Conservation (phyloP, 2,888 invertebrate genomes). For the Pseudoips prasinana region DNA sequence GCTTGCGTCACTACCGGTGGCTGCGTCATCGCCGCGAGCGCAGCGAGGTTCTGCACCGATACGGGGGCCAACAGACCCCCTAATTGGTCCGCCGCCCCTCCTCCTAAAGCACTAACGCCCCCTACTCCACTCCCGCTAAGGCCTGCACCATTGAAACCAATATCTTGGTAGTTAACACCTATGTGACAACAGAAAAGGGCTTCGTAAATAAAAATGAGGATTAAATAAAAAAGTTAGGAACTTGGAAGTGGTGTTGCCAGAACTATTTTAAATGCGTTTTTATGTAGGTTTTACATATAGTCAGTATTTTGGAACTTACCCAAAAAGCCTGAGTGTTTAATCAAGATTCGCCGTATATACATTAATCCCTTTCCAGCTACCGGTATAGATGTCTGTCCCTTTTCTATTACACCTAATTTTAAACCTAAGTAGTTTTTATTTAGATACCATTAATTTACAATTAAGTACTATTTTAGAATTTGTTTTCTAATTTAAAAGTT, state of each 20-base stretch:
- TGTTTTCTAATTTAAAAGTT: too few relatives aligned
- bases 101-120: conserved; percentile 43
- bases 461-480: too few relatives aligned
- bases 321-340: too few relatives aligned
- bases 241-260: conserved; percentile 8
- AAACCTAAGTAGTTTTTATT: too few relatives aligned
- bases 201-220: conserved; percentile 34
- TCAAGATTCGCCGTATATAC: too few relatives aligned
- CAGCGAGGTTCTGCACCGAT: conserved; percentile 95
- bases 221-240: conserved; percentile 8
- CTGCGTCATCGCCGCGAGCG: conserved; percentile 91
- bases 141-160: conserved; percentile 79
- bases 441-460: too few relatives aligned
- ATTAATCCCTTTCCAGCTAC: too few relatives aligned
- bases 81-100: conserved; percentile 92
- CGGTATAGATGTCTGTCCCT: too few relatives aligned
- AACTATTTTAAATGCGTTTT: too few relatives aligned
- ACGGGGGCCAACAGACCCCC: conserved; percentile 92
- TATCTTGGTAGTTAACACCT: conserved; percentile 80
- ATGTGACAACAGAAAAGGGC: conserved; percentile 26
- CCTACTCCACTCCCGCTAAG: conserved; percentile 60
- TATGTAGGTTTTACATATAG: too few relatives aligned
- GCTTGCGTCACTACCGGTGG: conserved; percentile 79
- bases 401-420: too few relatives aligned
- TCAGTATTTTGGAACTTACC: too few relatives aligned